Conservation (phyloP, 2,888 invertebrate species). For the Mythimna albipuncta region DNA sequence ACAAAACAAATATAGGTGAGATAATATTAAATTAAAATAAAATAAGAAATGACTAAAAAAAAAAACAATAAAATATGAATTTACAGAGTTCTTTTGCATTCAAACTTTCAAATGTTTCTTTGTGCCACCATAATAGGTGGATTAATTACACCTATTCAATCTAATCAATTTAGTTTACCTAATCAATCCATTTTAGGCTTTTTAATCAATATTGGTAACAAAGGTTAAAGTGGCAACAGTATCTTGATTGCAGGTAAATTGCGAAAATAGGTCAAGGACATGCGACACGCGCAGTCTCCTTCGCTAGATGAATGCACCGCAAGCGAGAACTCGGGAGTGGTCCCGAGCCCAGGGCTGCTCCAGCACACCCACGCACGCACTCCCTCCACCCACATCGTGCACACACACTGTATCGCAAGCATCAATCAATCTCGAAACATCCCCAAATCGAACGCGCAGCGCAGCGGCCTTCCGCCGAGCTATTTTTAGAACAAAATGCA, state of each 20-base stretch:
- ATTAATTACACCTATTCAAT: too few relatives aligned
- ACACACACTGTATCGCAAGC: conserved; percentile 23
- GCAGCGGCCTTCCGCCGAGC: conserved; percentile 69
- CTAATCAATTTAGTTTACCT: too few relatives aligned
- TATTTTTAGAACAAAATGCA: conserved; percentile 52
- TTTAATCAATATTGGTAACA: neutral
- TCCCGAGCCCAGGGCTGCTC: neutral
- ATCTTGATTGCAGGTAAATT: neutral
- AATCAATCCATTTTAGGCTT: conserved; percentile 8
- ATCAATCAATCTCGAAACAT: conserved; percentile 31
- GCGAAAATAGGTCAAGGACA: conserved; percentile 11
- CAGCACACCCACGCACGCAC: neutral
- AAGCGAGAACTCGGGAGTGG: neutral
- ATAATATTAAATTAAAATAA: neutral
- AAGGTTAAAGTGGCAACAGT: neutral
- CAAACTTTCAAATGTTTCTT: neutral
- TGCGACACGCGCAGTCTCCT: neutral
- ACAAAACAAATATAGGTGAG: neutral
- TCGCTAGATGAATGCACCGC: neutral
- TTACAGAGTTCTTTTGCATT: neutral
- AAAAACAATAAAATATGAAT: neutral
- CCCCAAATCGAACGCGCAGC: conserved; percentile 64
- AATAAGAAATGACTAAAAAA: neutral
- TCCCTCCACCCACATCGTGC: conserved; percentile 1
- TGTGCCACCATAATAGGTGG: neutral